Evolutionary conservation across 2,113 vertebrate genomes (phyloP).

Genomic region (Cyprinodon tularosa): DNA sequence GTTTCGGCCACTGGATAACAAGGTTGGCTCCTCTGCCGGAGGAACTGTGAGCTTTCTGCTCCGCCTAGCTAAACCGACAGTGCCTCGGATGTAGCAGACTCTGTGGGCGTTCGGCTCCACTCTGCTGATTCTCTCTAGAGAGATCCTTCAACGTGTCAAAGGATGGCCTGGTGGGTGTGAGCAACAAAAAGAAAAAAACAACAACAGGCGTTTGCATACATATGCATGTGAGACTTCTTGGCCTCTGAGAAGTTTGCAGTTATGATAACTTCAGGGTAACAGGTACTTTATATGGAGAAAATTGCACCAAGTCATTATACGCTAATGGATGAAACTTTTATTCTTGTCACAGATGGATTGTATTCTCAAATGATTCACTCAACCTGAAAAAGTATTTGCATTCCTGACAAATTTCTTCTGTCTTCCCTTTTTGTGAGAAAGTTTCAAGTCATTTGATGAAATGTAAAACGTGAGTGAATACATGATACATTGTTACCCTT

Average conservation of each 20-base stretch:
- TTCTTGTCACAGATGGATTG: slow-evolving; percentile 61
- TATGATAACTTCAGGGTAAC: slow-evolving; percentile 39
- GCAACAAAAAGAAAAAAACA: not conserved
- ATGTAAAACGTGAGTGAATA: too few species aligned
- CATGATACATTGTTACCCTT: too few species aligned
- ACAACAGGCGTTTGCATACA: slow-evolving; percentile 42
- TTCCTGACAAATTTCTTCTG: slow-evolving; percentile 59
- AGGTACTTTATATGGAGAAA: slow-evolving; percentile 57
- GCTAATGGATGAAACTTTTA: slow-evolving; percentile 47
- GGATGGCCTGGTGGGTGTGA: slow-evolving; percentile 58
- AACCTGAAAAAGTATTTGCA: slow-evolving; percentile 36
- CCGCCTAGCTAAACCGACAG: slow-evolving; percentile 56
- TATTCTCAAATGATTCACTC: slow-evolving; percentile 41
- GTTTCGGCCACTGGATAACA: slow-evolving; percentile 60
- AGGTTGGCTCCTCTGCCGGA: slow-evolving; percentile 53
- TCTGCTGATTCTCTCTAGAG: slow-evolving; percentile 48
- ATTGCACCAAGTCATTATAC: slow-evolving; percentile 40
- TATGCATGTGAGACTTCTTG: slow-evolving; percentile 43
- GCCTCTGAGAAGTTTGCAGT: slow-evolving; percentile 31
- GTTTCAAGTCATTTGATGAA: too few species aligned
- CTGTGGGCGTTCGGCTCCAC: slow-evolving; percentile 60
- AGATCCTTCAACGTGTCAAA: slow-evolving; percentile 33
- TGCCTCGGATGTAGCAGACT: slow-evolving; percentile 39
- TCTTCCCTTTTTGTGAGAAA: not conserved
- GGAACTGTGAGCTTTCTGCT: slow-evolving; percentile 51